Conservation (phyloP, 1,140 invertebrate genomes). For the Orchestia grillus region DNA sequence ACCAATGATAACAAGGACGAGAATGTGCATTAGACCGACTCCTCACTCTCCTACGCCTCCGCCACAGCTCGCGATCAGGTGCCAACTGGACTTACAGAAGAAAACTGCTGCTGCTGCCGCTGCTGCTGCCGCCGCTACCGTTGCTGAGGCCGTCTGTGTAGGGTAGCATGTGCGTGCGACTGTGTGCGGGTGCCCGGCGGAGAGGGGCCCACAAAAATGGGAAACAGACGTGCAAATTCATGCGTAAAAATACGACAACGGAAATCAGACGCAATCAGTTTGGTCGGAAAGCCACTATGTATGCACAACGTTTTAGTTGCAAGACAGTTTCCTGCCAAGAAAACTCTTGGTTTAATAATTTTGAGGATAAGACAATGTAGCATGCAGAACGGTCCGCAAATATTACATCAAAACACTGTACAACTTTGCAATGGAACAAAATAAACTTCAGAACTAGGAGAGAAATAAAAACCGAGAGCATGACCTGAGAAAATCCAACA, state of each 20-base stretch:
- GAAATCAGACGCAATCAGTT: not conserved
- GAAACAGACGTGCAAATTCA: not conserved
- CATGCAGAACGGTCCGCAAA: not conserved
- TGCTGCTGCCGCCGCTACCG: not conserved
- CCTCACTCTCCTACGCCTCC: conserved; percentile 49
- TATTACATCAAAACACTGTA: not conserved
- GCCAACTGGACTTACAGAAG: conserved; percentile 38
- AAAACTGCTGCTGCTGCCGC: conserved; percentile 28
- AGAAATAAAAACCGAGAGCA: not conserved
- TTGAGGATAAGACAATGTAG: not conserved
- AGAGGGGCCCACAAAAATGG: not conserved
- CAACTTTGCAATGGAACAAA: not conserved
- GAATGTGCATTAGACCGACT: conserved; percentile 25
- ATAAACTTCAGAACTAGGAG: not conserved
- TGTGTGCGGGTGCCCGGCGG: not conserved
- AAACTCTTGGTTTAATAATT: not conserved
- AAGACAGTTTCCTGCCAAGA: not conserved
- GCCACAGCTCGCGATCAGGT: conserved; percentile 34
- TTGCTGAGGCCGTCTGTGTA: not conserved
- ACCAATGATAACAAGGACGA: not conserved
- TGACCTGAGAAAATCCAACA: not conserved
- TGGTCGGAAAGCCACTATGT: not conserved
- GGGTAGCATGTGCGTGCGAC: not conserved
- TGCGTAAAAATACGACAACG: not conserved
- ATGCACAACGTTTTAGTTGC: not conserved